Evolutionary conservation across 1,140 invertebrate genomes (phyloP).

Genomic region (Linepithema humile): DNA sequence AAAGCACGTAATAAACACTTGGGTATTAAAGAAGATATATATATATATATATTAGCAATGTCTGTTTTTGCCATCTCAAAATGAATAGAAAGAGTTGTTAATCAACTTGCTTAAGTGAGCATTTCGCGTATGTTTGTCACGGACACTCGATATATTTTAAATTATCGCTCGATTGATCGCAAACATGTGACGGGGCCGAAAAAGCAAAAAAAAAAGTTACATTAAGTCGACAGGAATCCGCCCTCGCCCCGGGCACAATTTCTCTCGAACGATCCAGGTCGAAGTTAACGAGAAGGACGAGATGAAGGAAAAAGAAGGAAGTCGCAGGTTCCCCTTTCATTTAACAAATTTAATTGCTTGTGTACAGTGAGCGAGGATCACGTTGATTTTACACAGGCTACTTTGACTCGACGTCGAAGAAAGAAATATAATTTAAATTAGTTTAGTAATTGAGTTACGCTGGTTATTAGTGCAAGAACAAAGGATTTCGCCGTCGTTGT

Average conservation of each 20-base stretch:
- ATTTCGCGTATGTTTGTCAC: background rate
- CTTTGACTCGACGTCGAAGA: background rate
- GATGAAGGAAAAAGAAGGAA: constrained; percentile 50
- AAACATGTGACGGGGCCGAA: background rate
- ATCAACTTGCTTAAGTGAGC: background rate
- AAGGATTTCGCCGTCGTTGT: background rate
- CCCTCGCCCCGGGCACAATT: constrained; percentile 80
- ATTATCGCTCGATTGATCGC: constrained; percentile 33
- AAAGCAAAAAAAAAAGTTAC: constrained; percentile 29
- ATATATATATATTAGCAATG: background rate
- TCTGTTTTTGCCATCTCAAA: background rate
- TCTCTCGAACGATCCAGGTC: constrained; percentile 80
- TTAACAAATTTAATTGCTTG: constrained; percentile 30
- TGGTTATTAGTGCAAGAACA: background rate
- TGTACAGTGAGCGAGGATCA: background rate
- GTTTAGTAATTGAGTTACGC: background rate
- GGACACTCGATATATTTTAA: constrained; percentile 12
- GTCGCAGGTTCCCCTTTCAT: constrained; percentile 28
- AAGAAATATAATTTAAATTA: background rate
- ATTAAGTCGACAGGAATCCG: constrained; percentile 67
- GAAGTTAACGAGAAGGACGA: constrained; percentile 54
- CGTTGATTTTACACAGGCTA: background rate
- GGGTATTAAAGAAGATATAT: background rate
- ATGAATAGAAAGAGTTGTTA: background rate
- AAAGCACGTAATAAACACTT: background rate